phyloP scores from a whole-genome alignment of 2,113 vertebrate species.

The Apistogramma diplotaenia region DNA sequence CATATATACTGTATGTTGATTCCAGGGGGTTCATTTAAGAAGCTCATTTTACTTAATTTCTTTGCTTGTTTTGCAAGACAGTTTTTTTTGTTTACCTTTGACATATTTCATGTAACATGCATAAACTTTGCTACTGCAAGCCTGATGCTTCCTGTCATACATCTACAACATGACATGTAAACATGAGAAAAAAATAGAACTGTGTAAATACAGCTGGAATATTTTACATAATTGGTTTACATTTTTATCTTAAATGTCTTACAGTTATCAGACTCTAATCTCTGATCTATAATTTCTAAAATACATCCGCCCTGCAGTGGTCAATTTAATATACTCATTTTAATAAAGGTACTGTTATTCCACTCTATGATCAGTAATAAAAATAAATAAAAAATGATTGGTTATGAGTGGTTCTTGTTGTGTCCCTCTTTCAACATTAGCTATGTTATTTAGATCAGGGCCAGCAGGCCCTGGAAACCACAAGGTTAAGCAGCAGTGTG shows the following conservation, averaged over 20 bases:
- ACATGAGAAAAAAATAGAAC: background rate
- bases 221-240: background rate
- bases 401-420: background rate
- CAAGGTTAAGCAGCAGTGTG: conserved; percentile 62
- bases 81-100: too few relatives aligned
- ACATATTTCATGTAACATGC: too few relatives aligned
- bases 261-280: accelerated
- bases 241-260: background rate
- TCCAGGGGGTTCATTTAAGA: too few relatives aligned
- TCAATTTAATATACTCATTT: background rate
- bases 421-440: background rate
- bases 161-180: too few relatives aligned
- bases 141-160: too few relatives aligned
- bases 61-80: too few relatives aligned
- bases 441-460: background rate
- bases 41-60: too few relatives aligned
- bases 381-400: too few relatives aligned
- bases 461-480: background rate
- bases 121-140: too few relatives aligned
- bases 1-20: too few relatives aligned
- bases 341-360: background rate
- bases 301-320: too few relatives aligned
- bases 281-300: background rate
- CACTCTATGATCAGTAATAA: background rate
- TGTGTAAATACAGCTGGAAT: background rate